A percentile compares a stretch with the other conserved stretches of the same genome.
phyloP scores from a whole-genome alignment of 2,797 vertebrate species.

The Dipus sagitta region DNA sequence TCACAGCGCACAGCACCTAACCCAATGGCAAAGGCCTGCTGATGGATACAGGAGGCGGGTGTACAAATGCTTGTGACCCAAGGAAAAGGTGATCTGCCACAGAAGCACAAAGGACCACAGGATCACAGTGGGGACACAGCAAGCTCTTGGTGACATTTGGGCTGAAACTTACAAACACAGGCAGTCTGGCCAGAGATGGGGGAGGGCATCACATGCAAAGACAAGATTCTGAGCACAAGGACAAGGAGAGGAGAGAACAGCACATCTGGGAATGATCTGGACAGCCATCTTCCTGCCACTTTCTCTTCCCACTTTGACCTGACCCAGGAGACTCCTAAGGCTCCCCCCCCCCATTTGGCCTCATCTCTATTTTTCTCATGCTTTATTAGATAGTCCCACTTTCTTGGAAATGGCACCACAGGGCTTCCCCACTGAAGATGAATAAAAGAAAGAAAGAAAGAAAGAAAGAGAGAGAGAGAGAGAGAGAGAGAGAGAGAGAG shows the following conservation, averaged over 20 bases:
- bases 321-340: no score
- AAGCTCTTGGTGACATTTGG: not conserved
- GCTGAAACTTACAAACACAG: not conserved
- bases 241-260: not conserved
- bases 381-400: not conserved
- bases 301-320: not conserved
- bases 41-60: not conserved
- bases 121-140: not conserved
- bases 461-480: no score
- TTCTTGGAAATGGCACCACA: not conserved
- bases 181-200: not conserved
- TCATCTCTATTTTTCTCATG: not conserved
- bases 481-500: no score
- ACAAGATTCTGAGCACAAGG: not conserved
- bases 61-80: not conserved
- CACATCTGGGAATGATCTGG: accelerated
- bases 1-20: not conserved
- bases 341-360: not conserved
- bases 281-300: not conserved
- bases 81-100: not conserved
- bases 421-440: not conserved
- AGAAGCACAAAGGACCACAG: not conserved
- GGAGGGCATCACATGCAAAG: not conserved
- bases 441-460: not conserved
- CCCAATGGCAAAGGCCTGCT: not conserved